Conservation (phyloP, 2,113 vertebrate species). For the Rostratula benghalensis region DNA sequence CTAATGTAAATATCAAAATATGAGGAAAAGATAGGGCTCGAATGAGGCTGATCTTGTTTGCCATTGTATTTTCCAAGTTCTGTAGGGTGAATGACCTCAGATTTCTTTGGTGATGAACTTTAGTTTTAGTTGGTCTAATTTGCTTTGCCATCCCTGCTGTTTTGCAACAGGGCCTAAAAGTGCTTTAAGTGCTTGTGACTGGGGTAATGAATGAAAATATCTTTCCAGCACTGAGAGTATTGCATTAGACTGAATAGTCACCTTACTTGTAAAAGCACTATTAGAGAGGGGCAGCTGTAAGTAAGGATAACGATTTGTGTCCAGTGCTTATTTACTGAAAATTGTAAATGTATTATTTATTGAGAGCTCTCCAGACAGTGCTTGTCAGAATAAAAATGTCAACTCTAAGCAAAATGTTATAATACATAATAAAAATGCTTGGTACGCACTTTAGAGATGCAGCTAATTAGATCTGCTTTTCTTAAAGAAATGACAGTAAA, state of each 20-base stretch:
- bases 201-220: slow-evolving; percentile 98
- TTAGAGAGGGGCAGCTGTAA: slow-evolving; percentile 87
- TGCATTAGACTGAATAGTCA: slow-evolving; percentile 97
- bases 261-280: slow-evolving; percentile 98
- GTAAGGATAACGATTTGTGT: slow-evolving; percentile 93
- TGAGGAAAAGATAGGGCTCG: neutral
- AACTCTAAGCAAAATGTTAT: slow-evolving; percentile 88
- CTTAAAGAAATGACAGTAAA: slow-evolving; percentile 78
- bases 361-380: slow-evolving; percentile 90
- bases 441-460: slow-evolving; percentile 88
- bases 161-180: slow-evolving; percentile 91
- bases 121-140: slow-evolving; percentile 69
- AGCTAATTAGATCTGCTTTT: slow-evolving; percentile 90
- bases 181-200: slow-evolving; percentile 98
- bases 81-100: slow-evolving; percentile 51
- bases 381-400: slow-evolving; percentile 97
- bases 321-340: slow-evolving; percentile 97
- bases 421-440: slow-evolving; percentile 92
- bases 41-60: neutral
- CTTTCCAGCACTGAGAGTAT: slow-evolving; percentile 85
- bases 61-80: slow-evolving; percentile 54
- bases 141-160: slow-evolving; percentile 82
- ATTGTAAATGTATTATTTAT: slow-evolving; percentile 99
- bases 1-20: neutral
- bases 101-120: slow-evolving; percentile 75